Base-by-base conservation (phyloP, 2,113 vertebrate species). In the Regulus satrapa region DNA sequence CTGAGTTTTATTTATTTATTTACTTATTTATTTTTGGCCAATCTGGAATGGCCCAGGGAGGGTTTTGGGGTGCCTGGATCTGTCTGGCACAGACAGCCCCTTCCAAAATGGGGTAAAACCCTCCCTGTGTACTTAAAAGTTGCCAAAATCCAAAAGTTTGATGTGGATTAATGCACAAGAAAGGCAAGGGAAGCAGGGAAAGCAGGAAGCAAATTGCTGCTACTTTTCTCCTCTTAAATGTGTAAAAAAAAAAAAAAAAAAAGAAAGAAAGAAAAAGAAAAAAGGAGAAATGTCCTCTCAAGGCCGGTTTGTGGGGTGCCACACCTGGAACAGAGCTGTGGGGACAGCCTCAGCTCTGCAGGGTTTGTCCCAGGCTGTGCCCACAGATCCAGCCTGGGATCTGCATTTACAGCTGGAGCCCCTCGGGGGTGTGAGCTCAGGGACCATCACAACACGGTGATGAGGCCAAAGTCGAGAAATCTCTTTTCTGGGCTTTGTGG, bases 381-480 rank as follows among this genome's bases (percentile, higher is more conserved):
- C 94, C 76, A 29, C 84, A 92, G 36, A 36, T 6, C 66, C 9
- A 3, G 43, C 16, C 13, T 2, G 79, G 88, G 41, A 67, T 59
- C 89, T 93, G 90, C 85, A 64, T 7, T 87, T 71, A 9, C 64
- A 79, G 95, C 93, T 85, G 94, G 71, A 91, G 77, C 43, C 81
- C 88, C 66, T 36, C 54, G 31, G 92, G 74, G 55, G 20, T 40
- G 79, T 13, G 21, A 85, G 49, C 40, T 80, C 1, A 36, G 77
- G 85, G 66, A n/a, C n/a, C n/a, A n/a, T n/a, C n/a, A n/a, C n/a
- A n/a, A n/a, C 83, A 72, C 2, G 18, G 55, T 18, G 79, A 21
- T 18, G 71, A 95, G 56, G 89, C 89, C 77, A 80, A 94, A 96
- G 62, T 28, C 52, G 71, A 77, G 94, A 91, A 92, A 68, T 82